Evolutionary conservation across 2,888 invertebrate species (phyloP).

Genomic region (Sesamia inferens): DNA sequence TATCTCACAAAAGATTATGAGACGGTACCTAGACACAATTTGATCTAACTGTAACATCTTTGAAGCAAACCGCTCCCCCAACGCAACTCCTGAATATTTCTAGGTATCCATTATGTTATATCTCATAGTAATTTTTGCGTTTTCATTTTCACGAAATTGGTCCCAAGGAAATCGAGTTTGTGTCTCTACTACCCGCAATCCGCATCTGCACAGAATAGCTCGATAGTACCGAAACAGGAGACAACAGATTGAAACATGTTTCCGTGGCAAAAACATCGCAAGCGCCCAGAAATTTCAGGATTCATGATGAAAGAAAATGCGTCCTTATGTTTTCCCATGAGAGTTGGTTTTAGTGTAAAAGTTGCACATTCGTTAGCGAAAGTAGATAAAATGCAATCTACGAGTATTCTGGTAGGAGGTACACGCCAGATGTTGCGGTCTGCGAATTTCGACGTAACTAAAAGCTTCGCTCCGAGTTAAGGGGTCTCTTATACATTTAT

Average conservation of each 20-base stretch:
- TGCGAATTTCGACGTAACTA: constrained; percentile 86
- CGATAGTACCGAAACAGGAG: constrained; percentile 81
- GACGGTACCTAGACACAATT: constrained; percentile 54
- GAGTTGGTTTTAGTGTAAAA: constrained; percentile 56
- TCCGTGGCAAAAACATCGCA: constrained; percentile 74
- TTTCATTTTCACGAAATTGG: constrained; percentile 81
- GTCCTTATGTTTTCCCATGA: constrained; percentile 59
- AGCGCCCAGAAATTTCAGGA: constrained; percentile 68
- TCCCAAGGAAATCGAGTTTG: constrained; percentile 82
- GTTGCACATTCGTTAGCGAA: constrained; percentile 63
- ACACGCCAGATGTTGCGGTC: constrained; percentile 87
- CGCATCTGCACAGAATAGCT: constrained; percentile 85
- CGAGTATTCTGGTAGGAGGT: constrained; percentile 80
- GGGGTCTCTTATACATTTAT: constrained; percentile 68
- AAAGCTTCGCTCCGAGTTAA: constrained; percentile 82
- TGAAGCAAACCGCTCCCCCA: constrained; percentile 48
- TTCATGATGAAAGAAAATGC: constrained; percentile 60
- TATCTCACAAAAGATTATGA: constrained; percentile 50
- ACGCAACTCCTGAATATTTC: constrained; percentile 45
- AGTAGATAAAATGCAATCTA: constrained; percentile 85
- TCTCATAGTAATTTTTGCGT: constrained; percentile 70
- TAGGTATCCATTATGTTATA: constrained; percentile 62
- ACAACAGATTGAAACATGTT: constrained; percentile 86
- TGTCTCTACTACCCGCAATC: constrained; percentile 79
- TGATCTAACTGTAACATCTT: constrained; percentile 60